Conservation (phyloP, 2,113 vertebrate species). For the Ia io region DNA sequence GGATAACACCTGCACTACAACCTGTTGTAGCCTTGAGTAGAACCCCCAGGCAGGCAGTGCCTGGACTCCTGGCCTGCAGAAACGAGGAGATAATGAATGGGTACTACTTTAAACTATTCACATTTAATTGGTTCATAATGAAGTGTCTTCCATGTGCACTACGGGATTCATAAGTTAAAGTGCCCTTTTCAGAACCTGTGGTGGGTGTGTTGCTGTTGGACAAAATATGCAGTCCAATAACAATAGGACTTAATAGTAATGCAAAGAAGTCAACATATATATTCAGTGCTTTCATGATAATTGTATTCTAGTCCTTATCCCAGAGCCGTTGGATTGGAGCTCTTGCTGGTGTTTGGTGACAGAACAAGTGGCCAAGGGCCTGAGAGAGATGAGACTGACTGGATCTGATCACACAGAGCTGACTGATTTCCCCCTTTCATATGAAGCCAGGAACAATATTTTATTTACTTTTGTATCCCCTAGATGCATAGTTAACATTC, state of each 20-base stretch:
- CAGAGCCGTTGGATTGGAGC: background rate
- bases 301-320: background rate
- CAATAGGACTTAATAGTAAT: background rate
- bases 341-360: background rate
- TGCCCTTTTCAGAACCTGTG: background rate
- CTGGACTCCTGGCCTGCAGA: background rate
- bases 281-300: background rate
- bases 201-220: background rate
- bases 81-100: background rate
- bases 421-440: background rate
- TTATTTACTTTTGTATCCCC: background rate
- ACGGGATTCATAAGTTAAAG: background rate
- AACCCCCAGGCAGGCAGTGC: background rate
- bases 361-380: background rate
- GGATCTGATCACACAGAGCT: no score
- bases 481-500: background rate
- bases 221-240: background rate
- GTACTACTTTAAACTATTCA: background rate
- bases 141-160: background rate
- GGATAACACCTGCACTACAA: background rate
- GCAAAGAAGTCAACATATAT: background rate
- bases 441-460: background rate
- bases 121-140: background rate
- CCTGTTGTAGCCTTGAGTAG: background rate
- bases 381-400: background rate